These are phyloP conservation scores for Sparus aurata DNA, from an alignment of 2,797 vertebrate genomes.

Conservation along the genomic window DNA sequence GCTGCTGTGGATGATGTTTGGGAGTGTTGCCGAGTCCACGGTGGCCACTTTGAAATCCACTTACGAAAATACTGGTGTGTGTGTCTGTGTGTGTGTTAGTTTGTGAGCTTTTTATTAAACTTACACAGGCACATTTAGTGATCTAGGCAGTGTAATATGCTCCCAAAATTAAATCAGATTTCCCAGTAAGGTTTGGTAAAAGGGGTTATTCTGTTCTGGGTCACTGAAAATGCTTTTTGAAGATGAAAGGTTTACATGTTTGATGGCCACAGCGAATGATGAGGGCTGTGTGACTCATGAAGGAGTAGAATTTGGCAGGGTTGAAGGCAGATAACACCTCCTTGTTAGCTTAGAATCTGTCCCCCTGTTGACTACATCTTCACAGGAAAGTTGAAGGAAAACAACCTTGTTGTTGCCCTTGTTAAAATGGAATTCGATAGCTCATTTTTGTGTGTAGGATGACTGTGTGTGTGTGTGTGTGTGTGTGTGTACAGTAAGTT, in stretches of 20 bases:
- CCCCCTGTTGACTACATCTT: conserved; percentile 50
- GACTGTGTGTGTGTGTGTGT: background rate
- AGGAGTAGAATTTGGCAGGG: conserved; percentile 27
- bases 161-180: conserved; percentile 13
- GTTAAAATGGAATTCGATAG: conserved; percentile 51
- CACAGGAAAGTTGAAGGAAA: conserved; percentile 38
- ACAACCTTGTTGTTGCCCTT: conserved; percentile 45
- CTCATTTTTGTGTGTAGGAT: conserved; percentile 24
- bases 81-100: background rate
- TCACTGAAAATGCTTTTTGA: conserved; percentile 1
- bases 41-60: conserved; percentile 47
- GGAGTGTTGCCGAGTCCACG: conserved; percentile 37
- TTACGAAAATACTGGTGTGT: conserved; percentile 31
- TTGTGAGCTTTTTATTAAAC: conserved; percentile 9
- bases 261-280: conserved; percentile 29
- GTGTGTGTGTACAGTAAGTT: background rate
- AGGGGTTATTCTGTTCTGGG: conserved; percentile 20
- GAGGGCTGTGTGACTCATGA: conserved; percentile 22
- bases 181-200: background rate
- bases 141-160: background rate
- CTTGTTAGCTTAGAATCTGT: conserved; percentile 56
- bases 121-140: conserved; percentile 8
- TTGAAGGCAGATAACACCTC: conserved; percentile 31
- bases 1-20: conserved; percentile 18
- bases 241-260: conserved; percentile 25